Base-by-base conservation (phyloP, 2,113 vertebrate species). In the Strigops habroptila region DNA sequence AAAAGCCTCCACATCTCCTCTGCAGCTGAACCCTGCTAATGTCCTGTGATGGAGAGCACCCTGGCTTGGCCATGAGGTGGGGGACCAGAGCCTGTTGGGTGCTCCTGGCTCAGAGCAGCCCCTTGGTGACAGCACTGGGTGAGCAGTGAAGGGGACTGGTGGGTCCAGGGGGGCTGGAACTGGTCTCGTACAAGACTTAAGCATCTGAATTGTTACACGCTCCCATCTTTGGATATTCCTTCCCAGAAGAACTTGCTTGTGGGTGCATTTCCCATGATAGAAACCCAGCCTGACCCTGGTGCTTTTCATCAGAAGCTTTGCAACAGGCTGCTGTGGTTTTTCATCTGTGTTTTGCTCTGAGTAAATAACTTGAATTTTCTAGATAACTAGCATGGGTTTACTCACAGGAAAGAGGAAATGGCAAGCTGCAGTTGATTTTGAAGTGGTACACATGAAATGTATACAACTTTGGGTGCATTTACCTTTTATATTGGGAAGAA, bases 331-430 rank as follows among this genome's bases (percentile, higher is more conserved):
- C 62, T 93, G 91, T 7, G 73, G 88, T 67, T 93, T 87, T 62
- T 74, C 64, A 24, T 57, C 16, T 39, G 21, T 37, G 28, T 65
- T 86, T 88, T 64, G 55, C 82, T 92, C 80, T 60, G 64, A 83
- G 37, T 52, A 90, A 71, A 39, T 84, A 86, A 33, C 64, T 90
- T 91, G 80, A 69, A 67, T 92, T 75, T 86, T 78, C 43, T 75
- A 64, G 83, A 63, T 85, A 88, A 75, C 51, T 14, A 48, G 35
- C 60, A 5, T 13, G 46, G n/a, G 17, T 84, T 83, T 67, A 27
- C 33, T 86, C 74, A 81, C 51, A 64, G 83, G 88, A 97, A 95
- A 33, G 84, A 94, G 92, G 88, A 94, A 93, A 82, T 2, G 21
- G 48, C 15, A 31, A 78, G 43, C 60, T 92, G 76, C 17, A 19